Conservation (phyloP, 1,140 invertebrate genomes). For the Carposina sasakii region DNA sequence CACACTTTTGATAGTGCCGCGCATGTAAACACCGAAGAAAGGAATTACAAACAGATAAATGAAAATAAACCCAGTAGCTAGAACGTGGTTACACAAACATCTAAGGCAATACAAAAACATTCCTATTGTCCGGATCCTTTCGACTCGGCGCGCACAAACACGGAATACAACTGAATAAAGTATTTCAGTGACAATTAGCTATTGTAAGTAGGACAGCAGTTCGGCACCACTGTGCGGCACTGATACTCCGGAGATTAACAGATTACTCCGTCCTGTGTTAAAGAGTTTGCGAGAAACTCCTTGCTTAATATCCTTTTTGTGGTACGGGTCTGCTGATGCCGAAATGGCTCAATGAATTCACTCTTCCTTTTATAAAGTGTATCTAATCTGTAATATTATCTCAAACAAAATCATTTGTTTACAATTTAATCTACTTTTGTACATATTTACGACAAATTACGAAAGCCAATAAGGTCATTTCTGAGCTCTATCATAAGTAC, state of each 20-base stretch:
- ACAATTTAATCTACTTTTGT: too few species aligned
- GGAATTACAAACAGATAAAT: slow-evolving; percentile 61
- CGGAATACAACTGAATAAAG: slow-evolving; percentile 26
- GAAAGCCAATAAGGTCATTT: too few species aligned
- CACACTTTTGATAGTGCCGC: too few species aligned
- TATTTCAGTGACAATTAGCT: slow-evolving; percentile 50
- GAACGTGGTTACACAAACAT: slow-evolving; percentile 58
- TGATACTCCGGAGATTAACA: slow-evolving; percentile 61
- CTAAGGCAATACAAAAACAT: slow-evolving; percentile 58
- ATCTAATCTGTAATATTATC: too few species aligned
- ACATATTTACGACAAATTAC: too few species aligned
- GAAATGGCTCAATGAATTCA: too few species aligned
- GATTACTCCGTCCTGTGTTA: slow-evolving; percentile 45
- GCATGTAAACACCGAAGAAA: slow-evolving; percentile 53
- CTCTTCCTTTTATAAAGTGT: too few species aligned
- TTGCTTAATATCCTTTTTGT: slow-evolving; percentile 28
- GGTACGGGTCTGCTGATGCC: too few species aligned
- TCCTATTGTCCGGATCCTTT: slow-evolving; percentile 42
- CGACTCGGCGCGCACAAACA: slow-evolving; percentile 24
- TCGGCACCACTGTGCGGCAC: slow-evolving; percentile 30
- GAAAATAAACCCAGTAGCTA: slow-evolving; percentile 57
- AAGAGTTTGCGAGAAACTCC: slow-evolving; percentile 39
- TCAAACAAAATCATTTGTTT: too few species aligned
- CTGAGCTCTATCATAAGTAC: too few species aligned
- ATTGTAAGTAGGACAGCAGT: slow-evolving; percentile 35